These are phyloP conservation scores for Botrylloides violaceus DNA, from an alignment of 23 tunicate genomes.

Conservation along the genomic window DNA sequence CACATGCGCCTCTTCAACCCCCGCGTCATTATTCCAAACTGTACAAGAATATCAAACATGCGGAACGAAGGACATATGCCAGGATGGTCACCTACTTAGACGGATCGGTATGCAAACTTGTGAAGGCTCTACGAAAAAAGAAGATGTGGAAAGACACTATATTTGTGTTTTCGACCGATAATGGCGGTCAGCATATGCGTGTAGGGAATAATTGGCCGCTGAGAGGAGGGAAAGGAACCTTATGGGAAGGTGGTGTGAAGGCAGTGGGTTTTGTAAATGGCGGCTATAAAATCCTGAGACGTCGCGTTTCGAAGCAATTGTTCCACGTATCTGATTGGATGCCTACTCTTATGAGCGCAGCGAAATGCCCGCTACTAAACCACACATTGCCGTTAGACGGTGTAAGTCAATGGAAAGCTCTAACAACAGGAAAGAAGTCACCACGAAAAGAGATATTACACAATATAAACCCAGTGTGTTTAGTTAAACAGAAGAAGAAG, in stretches of 20 bases:
- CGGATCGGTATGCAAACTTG: constrained; percentile 21
- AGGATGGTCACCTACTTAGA: constrained; percentile 48
- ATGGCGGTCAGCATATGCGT: constrained; percentile 50
- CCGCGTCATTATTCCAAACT: constrained; percentile 27
- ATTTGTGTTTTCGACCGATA: constrained; percentile 42
- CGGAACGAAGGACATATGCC: constrained; percentile 18
- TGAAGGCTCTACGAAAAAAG: constrained; percentile 5
- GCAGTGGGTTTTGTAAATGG: constrained; percentile 74
- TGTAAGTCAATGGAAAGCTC: constrained; percentile 53
- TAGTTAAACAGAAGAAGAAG: not conserved
- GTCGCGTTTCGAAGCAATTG: constrained; percentile 19
- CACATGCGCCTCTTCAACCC: constrained; percentile 69
- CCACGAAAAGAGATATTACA: constrained; percentile 53
- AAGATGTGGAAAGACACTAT: constrained; percentile 49
- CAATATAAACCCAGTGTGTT: constrained; percentile 49
- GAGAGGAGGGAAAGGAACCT: constrained; percentile 54
- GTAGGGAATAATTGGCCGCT: constrained; percentile 88
- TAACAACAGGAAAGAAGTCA: constrained; percentile 15
- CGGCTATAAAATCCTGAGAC: constrained; percentile 4
- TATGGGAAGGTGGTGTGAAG: constrained; percentile 82
- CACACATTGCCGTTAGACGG: constrained; percentile 56
- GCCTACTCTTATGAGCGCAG: constrained; percentile 74
- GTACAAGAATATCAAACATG: not conserved
- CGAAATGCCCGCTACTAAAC: constrained; percentile 49
- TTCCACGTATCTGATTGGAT: constrained; percentile 75